Evolutionary conservation across 2,113 vertebrate genomes (phyloP).

Genomic region (Passer domesticus): DNA sequence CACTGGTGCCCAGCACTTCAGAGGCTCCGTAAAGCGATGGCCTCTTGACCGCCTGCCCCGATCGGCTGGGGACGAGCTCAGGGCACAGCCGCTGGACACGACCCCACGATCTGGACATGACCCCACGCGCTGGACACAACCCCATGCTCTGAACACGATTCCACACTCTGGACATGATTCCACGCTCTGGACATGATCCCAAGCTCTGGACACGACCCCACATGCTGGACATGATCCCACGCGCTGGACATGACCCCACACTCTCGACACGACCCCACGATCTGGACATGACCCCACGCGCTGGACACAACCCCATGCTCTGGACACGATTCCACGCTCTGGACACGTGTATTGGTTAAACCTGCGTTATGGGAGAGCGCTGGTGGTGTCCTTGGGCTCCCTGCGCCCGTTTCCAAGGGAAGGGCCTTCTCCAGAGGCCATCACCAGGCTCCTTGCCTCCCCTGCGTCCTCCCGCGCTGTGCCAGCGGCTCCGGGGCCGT

Average conservation of each 20-base stretch:
- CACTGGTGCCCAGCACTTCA: background rate
- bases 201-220: too few species aligned
- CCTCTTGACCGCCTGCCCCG: accelerated
- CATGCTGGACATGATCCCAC: too few species aligned
- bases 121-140: too few species aligned
- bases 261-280: accelerated
- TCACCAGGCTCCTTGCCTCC: background rate
- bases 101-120: too few species aligned
- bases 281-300: too few species aligned
- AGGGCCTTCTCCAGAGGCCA: background rate
- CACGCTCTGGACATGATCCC: accelerated
- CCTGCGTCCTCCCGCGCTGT: background rate
- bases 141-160: too few species aligned
- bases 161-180: background rate
- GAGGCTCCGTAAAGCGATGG: accelerated
- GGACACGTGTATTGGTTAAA: accelerated
- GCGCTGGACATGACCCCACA: background rate
- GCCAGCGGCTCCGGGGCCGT: accelerated
- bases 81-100: background rate
- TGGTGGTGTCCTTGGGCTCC: background rate
- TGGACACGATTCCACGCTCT: background rate
- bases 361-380: background rate
- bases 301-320: too few species aligned
- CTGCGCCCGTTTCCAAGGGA: background rate
- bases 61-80: background rate